Percentiles rank a stretch among this genome's conserved stretches.
Evolutionary conservation across 2,113 vertebrate genomes (phyloP).

Genomic region (Peromyscus californicus): DNA sequence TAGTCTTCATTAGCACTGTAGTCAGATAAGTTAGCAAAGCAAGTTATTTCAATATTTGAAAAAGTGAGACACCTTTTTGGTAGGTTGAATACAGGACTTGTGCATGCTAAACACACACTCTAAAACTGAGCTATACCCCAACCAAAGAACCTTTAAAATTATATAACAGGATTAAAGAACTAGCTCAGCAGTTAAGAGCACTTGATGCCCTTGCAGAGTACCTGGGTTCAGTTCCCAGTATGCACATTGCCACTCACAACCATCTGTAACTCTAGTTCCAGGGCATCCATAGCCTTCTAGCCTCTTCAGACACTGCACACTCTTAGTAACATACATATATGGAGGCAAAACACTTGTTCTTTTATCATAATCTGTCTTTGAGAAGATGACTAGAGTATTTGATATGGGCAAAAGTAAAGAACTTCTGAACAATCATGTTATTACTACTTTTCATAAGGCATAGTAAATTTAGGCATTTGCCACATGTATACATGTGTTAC

Average conservation of each 20-base stretch:
- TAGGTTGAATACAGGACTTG: neutral
- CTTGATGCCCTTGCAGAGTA: neutral
- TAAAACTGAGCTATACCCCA: neutral
- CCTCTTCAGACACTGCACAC: neutral
- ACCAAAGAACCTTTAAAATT: neutral
- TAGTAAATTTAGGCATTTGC: neutral
- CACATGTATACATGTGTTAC: neutral
- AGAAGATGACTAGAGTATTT: neutral
- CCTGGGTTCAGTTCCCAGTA: neutral
- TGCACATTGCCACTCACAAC: neutral
- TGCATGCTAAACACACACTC: neutral
- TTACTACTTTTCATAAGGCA: neutral
- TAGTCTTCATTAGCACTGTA: neutral
- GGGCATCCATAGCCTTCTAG: neutral
- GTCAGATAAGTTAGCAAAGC: neutral
- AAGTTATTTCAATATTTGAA: constrained; percentile 43
- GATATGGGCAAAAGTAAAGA: neutral
- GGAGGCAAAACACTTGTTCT: neutral
- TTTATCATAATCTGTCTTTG: neutral
- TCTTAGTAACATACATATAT: neutral
- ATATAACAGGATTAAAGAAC: neutral
- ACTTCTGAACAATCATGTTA: neutral
- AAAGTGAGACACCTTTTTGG: neutral
- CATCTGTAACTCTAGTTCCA: neutral
- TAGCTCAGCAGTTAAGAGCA: neutral